Evolutionary conservation across 2,888 invertebrate genomes (phyloP).

Genomic region (Nipponacmea schrenckii): DNA sequence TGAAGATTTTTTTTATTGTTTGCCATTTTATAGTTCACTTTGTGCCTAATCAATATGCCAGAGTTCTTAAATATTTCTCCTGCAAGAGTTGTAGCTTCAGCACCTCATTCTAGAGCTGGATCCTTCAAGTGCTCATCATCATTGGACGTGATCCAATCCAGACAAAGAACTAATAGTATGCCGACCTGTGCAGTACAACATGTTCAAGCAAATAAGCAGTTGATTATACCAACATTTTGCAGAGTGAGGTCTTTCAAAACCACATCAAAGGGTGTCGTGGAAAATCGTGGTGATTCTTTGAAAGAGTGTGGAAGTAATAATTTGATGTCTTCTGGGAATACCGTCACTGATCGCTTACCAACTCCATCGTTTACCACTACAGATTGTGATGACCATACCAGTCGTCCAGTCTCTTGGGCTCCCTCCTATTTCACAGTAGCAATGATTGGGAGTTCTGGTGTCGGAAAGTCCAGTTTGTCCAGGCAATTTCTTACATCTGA

Average conservation of each 20-base stretch:
- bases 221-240: conserved; percentile 31
- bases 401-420: conserved; percentile 16
- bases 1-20: too few species aligned
- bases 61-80: conserved; percentile 19
- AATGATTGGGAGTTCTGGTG: conserved; percentile 76
- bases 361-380: conserved; percentile 19
- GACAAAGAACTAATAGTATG: conserved; percentile 48
- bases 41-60: conserved; percentile 1
- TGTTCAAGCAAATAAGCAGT: conserved; percentile 10
- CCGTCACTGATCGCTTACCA: conserved; percentile 44
- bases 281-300: conserved; percentile 89
- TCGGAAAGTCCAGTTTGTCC: conserved; percentile 78
- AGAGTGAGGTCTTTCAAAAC: conserved; percentile 92
- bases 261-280: conserved; percentile 83
- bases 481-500: conserved; percentile 79
- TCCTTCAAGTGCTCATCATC: conserved; percentile 51
- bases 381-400: conserved; percentile 1
- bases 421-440: conserved; percentile 72
- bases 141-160: neutral
- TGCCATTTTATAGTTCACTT: neutral
- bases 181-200: conserved; percentile 32
- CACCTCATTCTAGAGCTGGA: conserved; percentile 54
- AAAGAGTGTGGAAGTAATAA: conserved; percentile 87
- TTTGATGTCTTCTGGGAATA: conserved; percentile 76
- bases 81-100: conserved; percentile 32